Evolutionary conservation across 2,888 invertebrate species (phyloP).

Genomic region (Drosophila neonasuta): DNA sequence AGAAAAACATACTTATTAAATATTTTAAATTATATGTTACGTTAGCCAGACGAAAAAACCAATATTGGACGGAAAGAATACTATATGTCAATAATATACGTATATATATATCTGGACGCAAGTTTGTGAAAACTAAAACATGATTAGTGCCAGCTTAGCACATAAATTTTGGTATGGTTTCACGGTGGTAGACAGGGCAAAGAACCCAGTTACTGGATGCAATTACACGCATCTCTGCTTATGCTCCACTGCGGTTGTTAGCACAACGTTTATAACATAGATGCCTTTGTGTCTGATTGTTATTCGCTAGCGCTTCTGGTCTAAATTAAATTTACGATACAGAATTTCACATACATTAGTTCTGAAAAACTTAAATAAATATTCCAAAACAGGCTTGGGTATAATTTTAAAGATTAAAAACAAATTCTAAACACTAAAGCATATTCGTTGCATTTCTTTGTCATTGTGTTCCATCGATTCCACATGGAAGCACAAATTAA

Average conservation of each 20-base stretch:
- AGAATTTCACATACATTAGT: constrained; percentile 30
- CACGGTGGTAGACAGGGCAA: constrained; percentile 12
- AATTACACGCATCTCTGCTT: constrained; percentile 6
- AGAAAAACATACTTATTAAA: constrained; percentile 8
- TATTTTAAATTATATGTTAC: constrained; percentile 1
- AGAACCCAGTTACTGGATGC: constrained; percentile 6
- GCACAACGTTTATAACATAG: constrained; percentile 2
- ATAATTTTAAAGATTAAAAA: constrained; percentile 38
- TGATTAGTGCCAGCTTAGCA: constrained; percentile 10
- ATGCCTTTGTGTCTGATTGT: constrained; percentile 3
- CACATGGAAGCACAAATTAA: constrained; percentile 81
- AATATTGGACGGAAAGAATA: constrained; percentile 47
- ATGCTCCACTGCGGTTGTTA: constrained; percentile 15
- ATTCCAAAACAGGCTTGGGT: constrained; percentile 10
- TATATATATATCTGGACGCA: constrained; percentile 19
- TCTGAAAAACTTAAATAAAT: constrained; percentile 16
- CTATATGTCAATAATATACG: not conserved
- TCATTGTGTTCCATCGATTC: constrained; percentile 36
- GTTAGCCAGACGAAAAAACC: constrained; percentile 11
- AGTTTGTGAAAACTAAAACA: constrained; percentile 17
- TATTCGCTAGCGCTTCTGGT: constrained; percentile 1
- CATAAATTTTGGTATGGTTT: constrained; percentile 29
- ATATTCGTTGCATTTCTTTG: constrained; percentile 61
- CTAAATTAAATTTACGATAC: constrained; percentile 25
- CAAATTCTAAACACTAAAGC: constrained; percentile 34